Percentiles rank a stretch among this genome's conserved stretches.
phyloP scores from a whole-genome alignment of 2,113 vertebrate genomes.

The Nibea coibor region DNA sequence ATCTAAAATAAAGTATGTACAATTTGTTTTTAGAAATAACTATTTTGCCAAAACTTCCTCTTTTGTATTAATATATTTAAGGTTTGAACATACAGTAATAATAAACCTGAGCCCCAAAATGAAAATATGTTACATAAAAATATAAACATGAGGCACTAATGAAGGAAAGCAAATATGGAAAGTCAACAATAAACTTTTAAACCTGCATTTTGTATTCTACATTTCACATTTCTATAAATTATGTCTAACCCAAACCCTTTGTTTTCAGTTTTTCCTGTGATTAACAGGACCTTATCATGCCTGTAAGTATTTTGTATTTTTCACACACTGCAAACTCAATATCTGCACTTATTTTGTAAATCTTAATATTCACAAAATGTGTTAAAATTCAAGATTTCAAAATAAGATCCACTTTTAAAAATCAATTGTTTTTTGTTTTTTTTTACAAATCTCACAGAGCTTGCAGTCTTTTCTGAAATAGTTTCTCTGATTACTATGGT shows the following conservation, averaged over 20 bases:
- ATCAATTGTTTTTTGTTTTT: no score
- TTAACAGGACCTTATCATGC: background rate
- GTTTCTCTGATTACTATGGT: background rate
- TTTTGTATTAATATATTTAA: background rate
- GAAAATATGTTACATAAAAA: background rate
- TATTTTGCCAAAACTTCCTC: background rate
- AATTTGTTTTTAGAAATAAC: background rate
- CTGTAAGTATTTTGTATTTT: background rate
- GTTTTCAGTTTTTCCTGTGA: background rate
- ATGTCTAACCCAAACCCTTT: no score
- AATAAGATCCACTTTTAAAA: background rate
- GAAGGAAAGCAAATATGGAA: background rate
- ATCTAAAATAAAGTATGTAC: background rate
- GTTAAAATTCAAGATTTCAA: background rate
- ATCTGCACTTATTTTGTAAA: background rate
- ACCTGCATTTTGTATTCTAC: background rate
- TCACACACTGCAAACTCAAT: background rate
- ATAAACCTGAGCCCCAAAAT: background rate
- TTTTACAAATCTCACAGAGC: no score
- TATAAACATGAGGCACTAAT: background rate
- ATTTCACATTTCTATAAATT: background rate
- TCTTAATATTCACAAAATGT: background rate
- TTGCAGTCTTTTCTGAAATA: background rate
- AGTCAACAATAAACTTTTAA: background rate
- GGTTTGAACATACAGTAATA: background rate